Base-by-base conservation (phyloP, 2,797 vertebrate species). In the Phoxinus dragarum region DNA sequence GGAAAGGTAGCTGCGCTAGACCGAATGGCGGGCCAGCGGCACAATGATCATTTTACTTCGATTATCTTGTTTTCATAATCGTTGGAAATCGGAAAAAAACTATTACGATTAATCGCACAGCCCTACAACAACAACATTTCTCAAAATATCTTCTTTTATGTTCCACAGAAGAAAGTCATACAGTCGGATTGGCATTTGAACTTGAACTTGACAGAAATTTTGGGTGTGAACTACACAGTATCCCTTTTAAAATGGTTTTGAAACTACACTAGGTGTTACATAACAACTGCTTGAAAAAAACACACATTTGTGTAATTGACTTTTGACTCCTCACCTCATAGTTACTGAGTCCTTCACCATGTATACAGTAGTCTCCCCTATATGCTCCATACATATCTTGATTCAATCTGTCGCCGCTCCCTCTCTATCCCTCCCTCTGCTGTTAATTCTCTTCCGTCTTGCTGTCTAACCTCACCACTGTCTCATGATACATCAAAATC, bases 401-500 rank as follows among this genome's bases (percentile, higher is more conserved):
- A 64, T 52, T 68, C 47, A 87, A 69, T 88, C 86, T 77, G 88
- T 83, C 86, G 38, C 87, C 40, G 68, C 74, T 86, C 86, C 87
- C 84, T 88, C 78, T 80, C 49, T 75, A 52, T 69, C 38, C 64
- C 14, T 56, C 38, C 44, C 52, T 61, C 27, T 7, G 5, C 27
- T 79, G 36, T 72, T 34, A 47, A 59, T 71, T 61, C 52, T 64
- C 12, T 71, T 75, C 11, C 19, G n/a, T 82, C 64, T 69, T n/a
- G 36, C 44, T 68, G 44, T 82, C 85, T 71, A 82, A 78, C 73
- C 79, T 76, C 40, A 80, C 79, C 76, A 81, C 34, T 52, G 76
- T 86, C 80, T 89, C 84, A 84, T 86, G 87, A 89, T 88, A 87
- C 84, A 80, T 84, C 84, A 80, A 81, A 87, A 89, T 91, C 89